phyloP scores from a whole-genome alignment of 2,797 vertebrate species.

The Furcifer pardalis region DNA sequence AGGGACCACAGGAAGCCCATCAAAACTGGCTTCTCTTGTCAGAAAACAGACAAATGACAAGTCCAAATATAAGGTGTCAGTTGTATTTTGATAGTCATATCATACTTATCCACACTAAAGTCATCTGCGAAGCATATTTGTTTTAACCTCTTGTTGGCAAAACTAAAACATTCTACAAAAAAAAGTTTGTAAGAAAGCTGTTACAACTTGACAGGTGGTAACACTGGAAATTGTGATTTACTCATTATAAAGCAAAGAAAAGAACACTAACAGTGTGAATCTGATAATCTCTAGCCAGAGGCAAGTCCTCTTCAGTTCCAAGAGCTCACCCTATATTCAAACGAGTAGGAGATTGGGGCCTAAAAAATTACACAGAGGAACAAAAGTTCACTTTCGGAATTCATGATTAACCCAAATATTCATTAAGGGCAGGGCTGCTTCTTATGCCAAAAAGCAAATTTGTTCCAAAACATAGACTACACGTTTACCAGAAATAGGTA shows the following conservation, averaged over 20 bases:
- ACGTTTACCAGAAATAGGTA: neutral
- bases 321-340: neutral
- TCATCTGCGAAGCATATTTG: constrained; percentile 65
- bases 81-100: constrained; percentile 77
- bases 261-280: neutral
- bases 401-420: too few species aligned
- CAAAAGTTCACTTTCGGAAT: neutral
- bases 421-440: neutral
- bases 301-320: too few species aligned
- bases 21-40: constrained; percentile 78
- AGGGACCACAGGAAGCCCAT: constrained; percentile 78
- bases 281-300: neutral
- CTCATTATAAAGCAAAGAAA: neutral
- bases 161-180: constrained; percentile 66
- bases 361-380: too few species aligned
- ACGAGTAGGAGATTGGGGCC: neutral
- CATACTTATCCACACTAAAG: constrained; percentile 62
- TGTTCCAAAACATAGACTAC: neutral
- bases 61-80: constrained; percentile 75
- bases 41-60: constrained; percentile 78
- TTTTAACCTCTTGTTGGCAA: constrained; percentile 63
- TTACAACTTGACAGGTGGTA: constrained; percentile 63
- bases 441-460: neutral
- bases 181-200: constrained; percentile 67
- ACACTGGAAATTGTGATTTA: constrained; percentile 32